Base-by-base conservation (phyloP, 2,797 vertebrate genomes). In the Sus cebifrons region DNA sequence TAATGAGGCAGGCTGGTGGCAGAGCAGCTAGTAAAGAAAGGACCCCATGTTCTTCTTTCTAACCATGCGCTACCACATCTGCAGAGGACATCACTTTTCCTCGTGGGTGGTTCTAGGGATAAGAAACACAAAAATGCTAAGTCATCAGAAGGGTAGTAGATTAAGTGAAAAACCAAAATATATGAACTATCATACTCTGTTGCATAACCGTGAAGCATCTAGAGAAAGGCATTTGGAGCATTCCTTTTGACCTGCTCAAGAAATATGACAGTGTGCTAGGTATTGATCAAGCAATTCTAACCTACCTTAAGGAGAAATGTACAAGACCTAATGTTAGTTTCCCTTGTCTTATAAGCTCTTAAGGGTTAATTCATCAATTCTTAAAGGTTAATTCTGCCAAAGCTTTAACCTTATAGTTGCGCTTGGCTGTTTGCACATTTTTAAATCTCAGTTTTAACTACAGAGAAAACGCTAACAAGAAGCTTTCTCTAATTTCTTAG, bases 401-500 rank as follows among this genome's bases (percentile, higher is more conserved):
- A 97, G 97, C 23, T 97, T 98, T 98, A 97, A 95, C 73, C 95
- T 74, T 58, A 94, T 79, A 94, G 29, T 44, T 95, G 17, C 94
- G 32, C 40, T 83, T 95, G 93, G 93, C 85, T 6, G n/a, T 97
- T 98, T 96, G 95, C 91, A 97, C 91, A 96, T 98, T 96, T 97
- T 96, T 93, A 64, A 96, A 91, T 86, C 94, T 97, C 94, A 97
- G 5, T 94, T 98, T 92, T 81, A 97, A 96, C 94, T 96, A 95
- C 84, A 97, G 96, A 97, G 84, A 93, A 96, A 96, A 93, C 20
- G 20, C 93, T 94, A 95, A 97, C 96, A 98, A 98, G 78, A 94
- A 67, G 0, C 21, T 96, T 96, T 98, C 96, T 98, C 67, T 96
- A 96, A 98, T 98, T 98, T 98, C 88, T 98, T 97, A 96, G 97